Evolutionary conservation across 2,888 invertebrate species (phyloP).

Genomic region (Mythimna ferrago): DNA sequence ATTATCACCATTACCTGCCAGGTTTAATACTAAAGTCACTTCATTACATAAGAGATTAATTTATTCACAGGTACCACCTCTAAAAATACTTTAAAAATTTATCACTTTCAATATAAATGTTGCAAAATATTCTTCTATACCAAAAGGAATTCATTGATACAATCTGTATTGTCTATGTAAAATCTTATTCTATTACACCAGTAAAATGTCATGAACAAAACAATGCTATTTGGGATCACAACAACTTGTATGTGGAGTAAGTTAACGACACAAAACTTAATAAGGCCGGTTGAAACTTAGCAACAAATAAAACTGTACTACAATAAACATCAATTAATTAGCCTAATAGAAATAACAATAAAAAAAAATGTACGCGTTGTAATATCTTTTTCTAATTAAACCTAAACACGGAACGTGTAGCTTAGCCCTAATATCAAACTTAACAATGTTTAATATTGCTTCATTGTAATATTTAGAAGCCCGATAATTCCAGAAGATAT

Average conservation of each 20-base stretch:
- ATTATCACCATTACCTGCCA: slow-evolving; percentile 59
- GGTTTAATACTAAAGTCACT: slow-evolving; percentile 59
- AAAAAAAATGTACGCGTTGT: slow-evolving; percentile 63
- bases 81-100: slow-evolving; percentile 62
- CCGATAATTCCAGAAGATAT: slow-evolving; percentile 67
- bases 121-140: slow-evolving; percentile 46
- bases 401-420: slow-evolving; percentile 69
- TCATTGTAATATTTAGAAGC: slow-evolving; percentile 73
- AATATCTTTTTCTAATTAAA: slow-evolving; percentile 64
- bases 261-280: slow-evolving; percentile 51
- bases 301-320: slow-evolving; percentile 58
- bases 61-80: slow-evolving; percentile 58
- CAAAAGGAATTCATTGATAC: slow-evolving; percentile 48
- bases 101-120: slow-evolving; percentile 52
- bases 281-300: slow-evolving; percentile 45
- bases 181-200: slow-evolving; percentile 25
- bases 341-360: slow-evolving; percentile 64
- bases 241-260: slow-evolving; percentile 31
- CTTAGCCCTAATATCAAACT: slow-evolving; percentile 82
- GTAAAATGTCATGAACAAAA: slow-evolving; percentile 17
- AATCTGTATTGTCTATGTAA: slow-evolving; percentile 43
- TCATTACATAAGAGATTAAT: slow-evolving; percentile 48
- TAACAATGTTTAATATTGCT: slow-evolving; percentile 86
- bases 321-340: slow-evolving; percentile 57
- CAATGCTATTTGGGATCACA: slow-evolving; percentile 33